Evolutionary conservation across 2,797 vertebrate genomes (phyloP).

Genomic region (Anabas testudineus): DNA sequence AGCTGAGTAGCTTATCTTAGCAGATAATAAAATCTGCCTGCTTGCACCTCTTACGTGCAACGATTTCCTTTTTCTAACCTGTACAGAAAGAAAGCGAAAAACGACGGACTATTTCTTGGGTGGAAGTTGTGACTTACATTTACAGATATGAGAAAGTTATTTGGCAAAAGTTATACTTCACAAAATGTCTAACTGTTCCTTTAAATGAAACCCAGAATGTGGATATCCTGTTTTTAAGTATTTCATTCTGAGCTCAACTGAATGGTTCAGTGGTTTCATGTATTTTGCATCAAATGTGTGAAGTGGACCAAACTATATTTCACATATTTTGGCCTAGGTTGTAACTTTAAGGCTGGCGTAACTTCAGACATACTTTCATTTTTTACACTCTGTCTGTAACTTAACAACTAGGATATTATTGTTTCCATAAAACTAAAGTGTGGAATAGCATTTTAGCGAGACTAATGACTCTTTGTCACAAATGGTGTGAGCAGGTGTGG

Average conservation of each 20-base stretch:
- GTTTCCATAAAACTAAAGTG: conserved; percentile 71
- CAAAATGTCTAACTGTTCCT: not conserved
- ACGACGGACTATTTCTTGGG: not conserved
- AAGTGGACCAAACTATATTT: conserved; percentile 49
- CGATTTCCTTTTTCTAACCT: not conserved
- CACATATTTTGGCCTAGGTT: conserved; percentile 39
- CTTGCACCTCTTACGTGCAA: not conserved
- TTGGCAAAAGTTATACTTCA: not conserved
- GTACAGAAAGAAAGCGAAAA: not conserved
- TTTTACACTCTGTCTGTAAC: conserved; percentile 48
- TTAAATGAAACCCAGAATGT: conserved; percentile 15
- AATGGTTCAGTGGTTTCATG: conserved; percentile 37
- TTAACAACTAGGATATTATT: conserved; percentile 64
- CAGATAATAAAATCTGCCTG: not conserved
- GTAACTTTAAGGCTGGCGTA: conserved; percentile 49
- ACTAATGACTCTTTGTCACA: conserved; percentile 62
- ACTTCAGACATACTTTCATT: conserved; percentile 55
- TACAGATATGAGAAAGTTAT: not conserved
- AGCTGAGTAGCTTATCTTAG: conserved; percentile 10
- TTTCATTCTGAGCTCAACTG: conserved; percentile 23
- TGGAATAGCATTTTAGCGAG: conserved; percentile 68
- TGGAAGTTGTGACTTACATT: not conserved
- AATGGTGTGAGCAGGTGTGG: conserved; percentile 71
- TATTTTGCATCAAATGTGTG: conserved; percentile 38
- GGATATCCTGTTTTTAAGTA: conserved; percentile 10